Conservation (phyloP, 2,113 vertebrate species). For the Microtus pennsylvanicus region DNA sequence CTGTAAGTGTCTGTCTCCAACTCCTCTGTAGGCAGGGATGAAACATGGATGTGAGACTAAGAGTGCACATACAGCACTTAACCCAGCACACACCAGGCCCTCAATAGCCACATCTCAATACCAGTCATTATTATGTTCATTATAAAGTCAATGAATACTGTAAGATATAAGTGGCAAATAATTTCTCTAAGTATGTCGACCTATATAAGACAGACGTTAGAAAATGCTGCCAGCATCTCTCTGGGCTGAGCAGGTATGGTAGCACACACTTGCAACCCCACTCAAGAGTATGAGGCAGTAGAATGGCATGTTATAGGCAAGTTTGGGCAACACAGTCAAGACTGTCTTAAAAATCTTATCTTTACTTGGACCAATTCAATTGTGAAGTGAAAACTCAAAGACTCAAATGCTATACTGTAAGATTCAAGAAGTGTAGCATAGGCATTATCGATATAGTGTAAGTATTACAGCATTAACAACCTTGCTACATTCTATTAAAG, state of each 20-base stretch:
- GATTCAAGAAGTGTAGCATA: neutral
- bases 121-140: neutral
- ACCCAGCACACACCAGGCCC: neutral
- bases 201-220: neutral
- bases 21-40: neutral
- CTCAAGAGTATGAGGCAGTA: neutral
- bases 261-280: neutral
- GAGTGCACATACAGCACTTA: neutral
- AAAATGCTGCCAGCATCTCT: neutral
- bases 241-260: neutral
- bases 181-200: neutral
- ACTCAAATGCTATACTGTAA: neutral
- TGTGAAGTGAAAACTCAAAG: conserved; percentile 50
- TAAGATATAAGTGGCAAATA: neutral
- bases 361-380: neutral
- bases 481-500: conserved; percentile 38
- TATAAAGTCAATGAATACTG: conserved; percentile 14
- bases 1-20: neutral
- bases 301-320: neutral
- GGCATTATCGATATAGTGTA: neutral
- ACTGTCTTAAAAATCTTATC: neutral
- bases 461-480: neutral
- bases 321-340: neutral
- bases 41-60: neutral
- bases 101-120: neutral